Evolutionary conservation across 1,140 invertebrate species (phyloP), one percentile per base, ranked within the genome.

Genomic region (Ylistrum balloti): DNA sequence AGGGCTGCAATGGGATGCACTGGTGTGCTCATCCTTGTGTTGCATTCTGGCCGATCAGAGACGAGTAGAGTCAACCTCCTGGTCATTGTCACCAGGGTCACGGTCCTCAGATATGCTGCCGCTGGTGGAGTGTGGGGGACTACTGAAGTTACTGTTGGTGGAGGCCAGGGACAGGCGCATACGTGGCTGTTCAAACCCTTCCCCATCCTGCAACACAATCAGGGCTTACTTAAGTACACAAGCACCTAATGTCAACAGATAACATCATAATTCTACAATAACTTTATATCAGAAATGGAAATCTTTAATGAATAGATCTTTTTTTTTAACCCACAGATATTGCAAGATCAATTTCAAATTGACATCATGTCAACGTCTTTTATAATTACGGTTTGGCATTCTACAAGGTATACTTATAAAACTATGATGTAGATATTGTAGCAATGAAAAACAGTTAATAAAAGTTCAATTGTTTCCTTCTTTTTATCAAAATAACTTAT

Each of bases 91-190:
- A 93, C 97, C 97, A 94, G 97, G 97, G 95, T 98, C 97, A 90
- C 97, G 97, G 32, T 96, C 95, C 20, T 95, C 94, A 33, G 93
- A 92, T n/a, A 94, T 88, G 90, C 94, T 95, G 89, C 94, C 92
- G 28, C 93, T 90, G 89, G 92, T 94, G 15, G 94, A 93, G 91
- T 97, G 97, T 33, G 98, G 98, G 89, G 98, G 97, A 91, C 97
- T 98, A 90, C 97, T 98, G 92, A 97, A 97, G 95, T 98, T 98
- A 94, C 97, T 98, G 95, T 98, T 98, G 96, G 98, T 98, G 74
- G 98, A 98, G 34, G 97, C 97, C 93, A 98, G 97, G 56, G 98
- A 98, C 95, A 98, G 98, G 88, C 98, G 97, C 48, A 97, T 97
- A n/a, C 91, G 91, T 56, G 90, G 35, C 88, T 86, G 89, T 38